A percentile compares a stretch with the other conserved stretches of the same genome.
Conservation (phyloP, 2,113 vertebrate species). For the Galbula dea region DNA sequence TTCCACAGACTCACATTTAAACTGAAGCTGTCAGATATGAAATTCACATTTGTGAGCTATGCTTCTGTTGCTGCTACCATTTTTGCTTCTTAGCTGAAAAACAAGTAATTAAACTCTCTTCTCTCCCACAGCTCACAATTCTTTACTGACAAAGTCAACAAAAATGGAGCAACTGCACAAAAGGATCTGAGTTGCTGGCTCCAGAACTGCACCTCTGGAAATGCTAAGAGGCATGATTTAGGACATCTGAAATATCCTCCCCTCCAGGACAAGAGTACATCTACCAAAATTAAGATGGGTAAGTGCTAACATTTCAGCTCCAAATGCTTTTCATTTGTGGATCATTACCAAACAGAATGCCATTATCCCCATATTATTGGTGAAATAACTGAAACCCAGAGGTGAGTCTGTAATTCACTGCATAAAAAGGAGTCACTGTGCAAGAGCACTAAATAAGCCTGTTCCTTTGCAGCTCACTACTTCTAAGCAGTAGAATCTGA, state of each 20-base stretch:
- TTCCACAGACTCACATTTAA: neutral
- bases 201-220: neutral
- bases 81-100: neutral
- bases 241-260: neutral
- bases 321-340: neutral
- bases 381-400: neutral
- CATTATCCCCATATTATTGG: neutral
- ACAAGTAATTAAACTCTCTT: neutral
- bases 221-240: neutral
- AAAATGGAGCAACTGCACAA: neutral
- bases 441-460: neutral
- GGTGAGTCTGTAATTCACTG: neutral
- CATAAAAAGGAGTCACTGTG: neutral
- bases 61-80: neutral
- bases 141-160: neutral
- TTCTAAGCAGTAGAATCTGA: neutral
- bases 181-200: neutral
- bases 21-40: neutral
- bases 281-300: neutral
- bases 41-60: neutral
- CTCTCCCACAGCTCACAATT: neutral
- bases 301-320: neutral
- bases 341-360: neutral
- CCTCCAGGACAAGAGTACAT: neutral
- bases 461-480: neutral